A percentile compares a stretch with the other conserved stretches of the same genome.
Conservation (phyloP, 2,113 vertebrate genomes). For the Octodon degus region DNA sequence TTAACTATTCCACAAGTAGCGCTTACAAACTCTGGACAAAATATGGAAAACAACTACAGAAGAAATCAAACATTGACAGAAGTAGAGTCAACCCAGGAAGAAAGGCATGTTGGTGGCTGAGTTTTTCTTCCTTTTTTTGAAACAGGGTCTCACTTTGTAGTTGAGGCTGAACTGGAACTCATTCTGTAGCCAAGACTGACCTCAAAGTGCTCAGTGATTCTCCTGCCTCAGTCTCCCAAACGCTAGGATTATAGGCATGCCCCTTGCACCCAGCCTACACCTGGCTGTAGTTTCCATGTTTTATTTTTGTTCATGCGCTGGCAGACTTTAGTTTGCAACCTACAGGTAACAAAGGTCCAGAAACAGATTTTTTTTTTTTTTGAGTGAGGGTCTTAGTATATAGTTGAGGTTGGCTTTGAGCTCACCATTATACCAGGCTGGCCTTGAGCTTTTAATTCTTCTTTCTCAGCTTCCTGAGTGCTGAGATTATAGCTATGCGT, state of each 20-base stretch:
- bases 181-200: neutral
- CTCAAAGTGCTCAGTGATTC: neutral
- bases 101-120: neutral
- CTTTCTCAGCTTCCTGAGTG: neutral
- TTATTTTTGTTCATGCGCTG: neutral
- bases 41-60: neutral
- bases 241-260: neutral
- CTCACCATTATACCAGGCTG: neutral
- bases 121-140: neutral
- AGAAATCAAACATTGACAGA: constrained; percentile 39
- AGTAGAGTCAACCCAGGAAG: neutral
- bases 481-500: neutral
- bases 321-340: neutral
- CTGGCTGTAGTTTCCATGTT: neutral
- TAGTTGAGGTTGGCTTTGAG: neutral
- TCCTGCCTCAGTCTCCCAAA: neutral
- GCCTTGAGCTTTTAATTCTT: neutral
- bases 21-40: neutral
- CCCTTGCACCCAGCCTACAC: too few species aligned
- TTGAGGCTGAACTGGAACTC: neutral
- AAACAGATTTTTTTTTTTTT: neutral
- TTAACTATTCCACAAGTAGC: neutral
- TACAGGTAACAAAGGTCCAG: neutral
- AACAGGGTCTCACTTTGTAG: neutral
- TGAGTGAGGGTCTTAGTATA: neutral